phyloP scores from a whole-genome alignment of 2,888 invertebrate genomes.

The Lottia scabra region DNA sequence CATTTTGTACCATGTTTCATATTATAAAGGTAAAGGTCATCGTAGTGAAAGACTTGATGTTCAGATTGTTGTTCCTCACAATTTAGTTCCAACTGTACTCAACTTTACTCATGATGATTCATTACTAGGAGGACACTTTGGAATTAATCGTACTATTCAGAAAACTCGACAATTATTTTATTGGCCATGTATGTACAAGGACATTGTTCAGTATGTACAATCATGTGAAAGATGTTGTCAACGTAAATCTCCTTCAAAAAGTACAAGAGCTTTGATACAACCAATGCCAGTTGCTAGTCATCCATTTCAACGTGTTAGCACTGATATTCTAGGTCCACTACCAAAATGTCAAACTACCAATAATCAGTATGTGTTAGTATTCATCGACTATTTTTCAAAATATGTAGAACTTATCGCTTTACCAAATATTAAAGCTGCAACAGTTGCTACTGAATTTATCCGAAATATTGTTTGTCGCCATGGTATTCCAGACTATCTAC shows the following conservation, averaged over 20 bases:
- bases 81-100: not conserved
- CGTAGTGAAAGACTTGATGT: not conserved
- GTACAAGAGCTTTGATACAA: not conserved
- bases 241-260: not conserved
- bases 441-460: slow-evolving; percentile 6
- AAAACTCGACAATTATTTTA: not conserved
- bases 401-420: slow-evolving; percentile 14
- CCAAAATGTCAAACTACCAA: not conserved
- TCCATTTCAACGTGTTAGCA: slow-evolving; percentile 13
- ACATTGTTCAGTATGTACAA: not conserved
- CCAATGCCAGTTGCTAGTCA: not conserved
- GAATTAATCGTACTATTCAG: not conserved
- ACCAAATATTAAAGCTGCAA: slow-evolving; percentile 6
- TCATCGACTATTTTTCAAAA: slow-evolving; percentile 14
- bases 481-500: slow-evolving; percentile 6
- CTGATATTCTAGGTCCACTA: slow-evolving; percentile 13
- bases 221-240: not conserved
- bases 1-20: not conserved
- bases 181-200: not conserved
- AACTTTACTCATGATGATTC: not conserved
- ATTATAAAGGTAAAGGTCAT: not conserved
- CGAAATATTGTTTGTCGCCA: slow-evolving; percentile 15
- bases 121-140: not conserved
- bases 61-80: not conserved
- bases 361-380: slow-evolving; percentile 3